Evolutionary conservation across 2,113 vertebrate genomes (phyloP), one percentile per base, ranked within the genome.

Genomic region (Heterocephalus glaber): DNA sequence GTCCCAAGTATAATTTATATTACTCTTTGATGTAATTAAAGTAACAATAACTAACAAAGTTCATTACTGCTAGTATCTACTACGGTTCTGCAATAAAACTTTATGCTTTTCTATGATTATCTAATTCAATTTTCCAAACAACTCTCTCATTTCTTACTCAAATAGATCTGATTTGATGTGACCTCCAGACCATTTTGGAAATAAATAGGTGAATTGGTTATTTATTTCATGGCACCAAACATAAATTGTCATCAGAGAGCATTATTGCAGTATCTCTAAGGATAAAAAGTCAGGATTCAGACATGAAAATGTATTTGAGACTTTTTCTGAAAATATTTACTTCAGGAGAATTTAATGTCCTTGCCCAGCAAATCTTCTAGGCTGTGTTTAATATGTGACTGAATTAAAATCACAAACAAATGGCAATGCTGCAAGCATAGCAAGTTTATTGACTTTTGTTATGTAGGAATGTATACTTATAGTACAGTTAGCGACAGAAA

Each of bases 371-470:
- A 97, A n/a, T 93, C 77, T 97, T 86, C 76, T 70, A 94, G 94
- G 41, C 82, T 85, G 44, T 30, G 94, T 96, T 94, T 96, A 97
- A 97, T 86, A 97, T 88, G 80, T 6, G 66, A 95, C 94, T 98
- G 96, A 97, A 97, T 96, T 97, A 97, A 98, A 97, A 96, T 85
- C 90, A 61, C 33, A 93, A 96, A 91, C 65, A 96, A 97, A 96
- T 80, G 87, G 85, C 72, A 80, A 72, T 1, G 1, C 86, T 85
- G 76, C 84, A 95, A 96, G 91, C 94, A 84, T 81, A 84, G 96
- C 2, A 54, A 94, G 58, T 93, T 97, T 96, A 97, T 97, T 97
- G 97, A 97, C 95, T 97, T 96, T 93, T 76, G 77, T 96, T 47
- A 11, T 92, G 79, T 86, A 96, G 85, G 83, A 95, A 87, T 96